These are phyloP conservation scores for Allobates femoralis DNA, from an alignment of 2,797 vertebrate genomes.

Conservation along the genomic window DNA sequence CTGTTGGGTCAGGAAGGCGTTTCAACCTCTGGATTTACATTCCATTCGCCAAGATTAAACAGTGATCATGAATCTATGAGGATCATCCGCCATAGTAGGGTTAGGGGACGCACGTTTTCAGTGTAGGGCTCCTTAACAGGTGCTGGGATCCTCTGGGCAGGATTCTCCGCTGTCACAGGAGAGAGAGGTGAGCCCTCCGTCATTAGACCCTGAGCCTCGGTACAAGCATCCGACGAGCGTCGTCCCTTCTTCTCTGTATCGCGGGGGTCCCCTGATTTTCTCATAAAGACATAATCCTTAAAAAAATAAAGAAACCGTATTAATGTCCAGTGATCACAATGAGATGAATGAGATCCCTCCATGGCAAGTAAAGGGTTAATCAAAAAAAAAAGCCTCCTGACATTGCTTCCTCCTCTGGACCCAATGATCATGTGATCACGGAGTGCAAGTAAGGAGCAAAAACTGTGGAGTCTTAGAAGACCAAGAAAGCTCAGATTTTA, in stretches of 20 bases:
- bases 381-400: no score
- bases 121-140: background rate
- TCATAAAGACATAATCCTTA: conserved; percentile 48
- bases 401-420: no score
- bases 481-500: no score
- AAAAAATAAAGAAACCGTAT: background rate
- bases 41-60: no score
- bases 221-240: background rate
- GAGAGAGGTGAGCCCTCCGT: background rate
- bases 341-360: background rate
- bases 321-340: no score
- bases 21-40: no score
- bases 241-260: background rate
- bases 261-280: background rate
- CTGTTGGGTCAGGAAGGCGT: no score
- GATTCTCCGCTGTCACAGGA: background rate
- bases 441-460: no score
- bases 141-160: background rate
- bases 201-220: background rate
- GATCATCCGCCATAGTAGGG: no score
- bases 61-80: no score
- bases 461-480: no score
- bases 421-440: no score
- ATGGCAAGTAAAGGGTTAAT: background rate
- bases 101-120: background rate